A percentile compares a stretch with the other conserved stretches of the same genome.
These are phyloP conservation scores for Lochmaea crataegi DNA, from an alignment of 2,888 invertebrate species.

Conservation along the genomic window DNA sequence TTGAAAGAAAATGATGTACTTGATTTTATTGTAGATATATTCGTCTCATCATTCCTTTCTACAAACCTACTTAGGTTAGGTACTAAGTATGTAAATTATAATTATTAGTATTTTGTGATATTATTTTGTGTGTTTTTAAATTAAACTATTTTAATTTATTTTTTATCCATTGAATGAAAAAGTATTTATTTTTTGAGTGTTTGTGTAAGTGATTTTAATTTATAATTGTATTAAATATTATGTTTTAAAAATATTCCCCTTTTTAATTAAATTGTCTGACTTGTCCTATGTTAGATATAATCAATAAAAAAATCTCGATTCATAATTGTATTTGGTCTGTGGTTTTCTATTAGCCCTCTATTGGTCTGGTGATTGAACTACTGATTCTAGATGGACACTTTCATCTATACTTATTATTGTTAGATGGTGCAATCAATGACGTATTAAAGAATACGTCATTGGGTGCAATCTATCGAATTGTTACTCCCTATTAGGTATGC, in stretches of 20 bases:
- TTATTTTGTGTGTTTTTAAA: neutral
- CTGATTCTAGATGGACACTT: too few species aligned
- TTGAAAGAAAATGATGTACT: neutral
- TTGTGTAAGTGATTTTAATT: neutral
- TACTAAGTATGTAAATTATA: neutral
- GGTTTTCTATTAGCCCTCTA: too few species aligned
- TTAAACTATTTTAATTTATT: neutral
- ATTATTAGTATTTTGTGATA: neutral
- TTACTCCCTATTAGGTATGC: too few species aligned
- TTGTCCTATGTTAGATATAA: too few species aligned
- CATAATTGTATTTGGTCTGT: too few species aligned
- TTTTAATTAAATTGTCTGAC: neutral
- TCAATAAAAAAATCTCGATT: too few species aligned
- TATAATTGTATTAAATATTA: neutral
- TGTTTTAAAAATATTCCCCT: neutral
- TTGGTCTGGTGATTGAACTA: too few species aligned
- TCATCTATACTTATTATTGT: too few species aligned
- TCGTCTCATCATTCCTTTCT: neutral
- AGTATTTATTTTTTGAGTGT: neutral
- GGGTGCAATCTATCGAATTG: too few species aligned
- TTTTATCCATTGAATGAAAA: neutral
- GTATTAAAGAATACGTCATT: too few species aligned
- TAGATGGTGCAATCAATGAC: too few species aligned
- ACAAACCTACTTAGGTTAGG: neutral
- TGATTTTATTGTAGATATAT: neutral